Evolutionary conservation across 2,888 invertebrate genomes (phyloP), one percentile per base, ranked within the genome.

Genomic region (Aplocera efformata): DNA sequence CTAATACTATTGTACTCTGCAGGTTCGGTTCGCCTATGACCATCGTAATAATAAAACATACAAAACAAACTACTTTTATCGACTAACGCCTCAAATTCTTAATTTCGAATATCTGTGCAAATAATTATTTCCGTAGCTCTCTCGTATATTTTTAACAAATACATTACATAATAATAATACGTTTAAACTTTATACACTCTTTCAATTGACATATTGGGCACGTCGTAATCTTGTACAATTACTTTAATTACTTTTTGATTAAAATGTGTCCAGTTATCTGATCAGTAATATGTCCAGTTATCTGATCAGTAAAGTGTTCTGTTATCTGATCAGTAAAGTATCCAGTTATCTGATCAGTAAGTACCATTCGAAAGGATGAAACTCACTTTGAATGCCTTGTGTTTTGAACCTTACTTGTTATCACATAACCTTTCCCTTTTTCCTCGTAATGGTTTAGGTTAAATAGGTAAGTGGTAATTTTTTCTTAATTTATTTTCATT

Each of bases 201-300:
- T 74, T 79, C 80, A 85, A 86, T 86, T 86, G 86, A 86, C 86
- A 79, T 81, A 64, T 82, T 78, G 84, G 86, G 86, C 77, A 69
- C 77, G 75, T 85, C 79, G 63, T 78, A 70, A 67, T 79, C 81
- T 80, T 82, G 78, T 83, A 86, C 82, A 83, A 78, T 77, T 78
- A 80, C 62, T 67, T 58, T 74, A 47, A 31, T 45, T 43, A 37
- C 32, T 31, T 46, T 37, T 35, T 45, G 21, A 42, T 35, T 10
- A 26, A 41, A 36, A 26, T 25, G 33, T 58, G 51, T 63, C 63
- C 58, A 61, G 59, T 63, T 58, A 58, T 66, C 59, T 67, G 70
- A 62, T 60, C 66, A 70, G 49, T 58, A 60, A 63, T 48, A 38
- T 45, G 51, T 63, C 63, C 58, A 61, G 59, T 63, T 58, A 58